Evolutionary conservation across 1,140 invertebrate species (phyloP).

Genomic region (Dolichoris vasculosae): DNA sequence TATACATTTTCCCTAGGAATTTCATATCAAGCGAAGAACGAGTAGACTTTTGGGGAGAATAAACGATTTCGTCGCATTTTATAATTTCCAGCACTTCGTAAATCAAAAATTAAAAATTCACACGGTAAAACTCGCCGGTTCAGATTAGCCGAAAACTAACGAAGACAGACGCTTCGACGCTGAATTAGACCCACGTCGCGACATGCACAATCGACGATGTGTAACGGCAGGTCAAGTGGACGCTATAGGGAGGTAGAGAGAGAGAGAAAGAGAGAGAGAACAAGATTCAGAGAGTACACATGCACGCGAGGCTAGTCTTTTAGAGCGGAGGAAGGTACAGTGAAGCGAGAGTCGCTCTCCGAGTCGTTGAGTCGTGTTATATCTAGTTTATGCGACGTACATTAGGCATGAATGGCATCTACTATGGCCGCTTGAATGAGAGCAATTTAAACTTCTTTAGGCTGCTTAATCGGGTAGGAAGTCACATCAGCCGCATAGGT

Average conservation of each 20-base stretch:
- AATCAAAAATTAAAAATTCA: background rate
- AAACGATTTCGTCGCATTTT: no score
- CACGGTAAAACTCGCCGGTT: no score
- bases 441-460: conserved; percentile 76
- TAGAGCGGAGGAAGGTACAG: conserved; percentile 7
- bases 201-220: background rate
- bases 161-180: background rate
- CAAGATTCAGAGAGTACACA: background rate
- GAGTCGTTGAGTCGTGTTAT: conserved; percentile 74
- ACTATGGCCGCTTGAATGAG: conserved; percentile 74
- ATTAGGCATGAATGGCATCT: conserved; percentile 76
- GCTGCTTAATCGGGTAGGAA: conserved; percentile 75
- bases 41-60: no score
- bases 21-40: no score
- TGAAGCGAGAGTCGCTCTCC: conserved; percentile 39
- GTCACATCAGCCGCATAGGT: conserved; percentile 66
- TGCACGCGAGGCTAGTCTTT: background rate
- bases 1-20: no score
- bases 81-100: background rate
- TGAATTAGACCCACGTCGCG: background rate
- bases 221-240: background rate
- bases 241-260: background rate
- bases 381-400: conserved; percentile 75
- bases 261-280: background rate
- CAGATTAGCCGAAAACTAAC: background rate